phyloP scores from a whole-genome alignment of 2,113 vertebrate species.

The rat (Rattus norvegicus) region DNA sequence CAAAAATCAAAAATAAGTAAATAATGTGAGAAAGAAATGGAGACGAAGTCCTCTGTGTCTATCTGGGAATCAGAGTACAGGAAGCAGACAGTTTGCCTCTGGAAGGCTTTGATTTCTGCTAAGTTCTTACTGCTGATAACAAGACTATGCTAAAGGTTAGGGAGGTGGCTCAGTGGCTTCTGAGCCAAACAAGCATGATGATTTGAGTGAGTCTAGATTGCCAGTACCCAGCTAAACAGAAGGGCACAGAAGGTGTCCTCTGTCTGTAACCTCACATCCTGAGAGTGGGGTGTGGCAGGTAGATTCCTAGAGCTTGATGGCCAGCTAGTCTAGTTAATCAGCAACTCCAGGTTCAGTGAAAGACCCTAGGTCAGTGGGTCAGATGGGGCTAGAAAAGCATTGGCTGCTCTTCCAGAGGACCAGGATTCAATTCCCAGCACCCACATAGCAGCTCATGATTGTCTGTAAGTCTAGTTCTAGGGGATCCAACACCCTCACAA shows the following conservation, averaged over 20 bases:
- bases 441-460: not conserved
- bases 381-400: not conserved
- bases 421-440: not conserved
- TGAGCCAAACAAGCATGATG: not conserved
- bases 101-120: not conserved
- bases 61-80: not conserved
- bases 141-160: not conserved
- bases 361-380: not conserved
- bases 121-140: slow-evolving; percentile 5
- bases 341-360: not conserved
- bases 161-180: not conserved
- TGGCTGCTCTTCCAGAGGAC: not conserved
- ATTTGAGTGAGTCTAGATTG: not conserved
- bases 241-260: not conserved
- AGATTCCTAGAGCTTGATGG: not conserved
- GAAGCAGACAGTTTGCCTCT: not conserved
- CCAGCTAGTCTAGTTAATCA: not conserved
- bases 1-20: not conserved
- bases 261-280: not conserved
- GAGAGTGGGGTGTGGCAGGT: not conserved
- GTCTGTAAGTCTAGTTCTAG: not conserved
- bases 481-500: not conserved
- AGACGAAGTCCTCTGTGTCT: not conserved
- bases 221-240: not conserved
- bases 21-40: not conserved